Conservation (phyloP, 2,888 invertebrate genomes). For the Napeogenes inachia region DNA sequence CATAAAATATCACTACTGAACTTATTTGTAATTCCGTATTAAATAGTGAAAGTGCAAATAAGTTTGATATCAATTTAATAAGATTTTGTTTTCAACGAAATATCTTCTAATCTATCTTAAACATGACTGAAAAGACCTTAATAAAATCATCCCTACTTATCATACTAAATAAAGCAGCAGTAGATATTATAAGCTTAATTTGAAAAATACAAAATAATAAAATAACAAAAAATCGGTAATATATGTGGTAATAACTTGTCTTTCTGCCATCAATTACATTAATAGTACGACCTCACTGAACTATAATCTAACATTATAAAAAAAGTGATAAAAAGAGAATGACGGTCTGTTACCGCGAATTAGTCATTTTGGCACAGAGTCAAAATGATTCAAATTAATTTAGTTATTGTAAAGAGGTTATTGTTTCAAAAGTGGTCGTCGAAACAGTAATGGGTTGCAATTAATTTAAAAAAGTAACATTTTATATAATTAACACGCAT, state of each 20-base stretch:
- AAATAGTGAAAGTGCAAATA: too few relatives aligned
- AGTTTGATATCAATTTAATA: neutral
- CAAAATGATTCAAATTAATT: constrained; percentile 65
- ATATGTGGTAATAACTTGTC: constrained; percentile 20
- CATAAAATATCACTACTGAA: too few relatives aligned
- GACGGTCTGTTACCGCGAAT: constrained; percentile 56
- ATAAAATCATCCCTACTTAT: constrained; percentile 1
- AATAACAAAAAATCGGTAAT: constrained; percentile 20
- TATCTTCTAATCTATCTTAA: neutral
- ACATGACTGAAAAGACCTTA: too few relatives aligned
- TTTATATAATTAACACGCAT: constrained; percentile 49
- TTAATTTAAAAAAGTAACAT: constrained; percentile 40
- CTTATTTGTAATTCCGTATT: too few relatives aligned
- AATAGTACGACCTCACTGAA: constrained; percentile 39
- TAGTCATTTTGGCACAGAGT: constrained; percentile 71
- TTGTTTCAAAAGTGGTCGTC: constrained; percentile 60
- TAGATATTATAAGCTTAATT: constrained; percentile 10
- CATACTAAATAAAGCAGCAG: neutral
- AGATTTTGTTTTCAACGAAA: neutral
- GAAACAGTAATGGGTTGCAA: constrained; percentile 46
- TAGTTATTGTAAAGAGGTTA: constrained; percentile 54
- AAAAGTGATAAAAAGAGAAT: constrained; percentile 59
- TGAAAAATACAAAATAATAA: constrained; percentile 12
- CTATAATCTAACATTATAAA: constrained; percentile 49
- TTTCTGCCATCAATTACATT: constrained; percentile 38